Base-by-base conservation (phyloP, 37 sponge, comb jelly and placozoan genomes). In the Geodia barretti region DNA sequence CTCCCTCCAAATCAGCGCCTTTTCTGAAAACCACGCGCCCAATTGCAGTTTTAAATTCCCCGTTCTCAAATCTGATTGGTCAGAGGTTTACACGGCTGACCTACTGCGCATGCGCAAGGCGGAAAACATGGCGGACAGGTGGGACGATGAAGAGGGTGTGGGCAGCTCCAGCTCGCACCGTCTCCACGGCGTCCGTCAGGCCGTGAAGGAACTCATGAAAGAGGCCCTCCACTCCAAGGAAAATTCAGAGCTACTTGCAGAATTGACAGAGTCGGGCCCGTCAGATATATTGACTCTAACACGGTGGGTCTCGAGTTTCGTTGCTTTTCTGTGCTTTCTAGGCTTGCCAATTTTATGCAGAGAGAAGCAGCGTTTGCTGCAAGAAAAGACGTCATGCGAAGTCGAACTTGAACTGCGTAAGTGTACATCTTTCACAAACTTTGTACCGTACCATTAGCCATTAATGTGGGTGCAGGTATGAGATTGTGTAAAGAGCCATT, bases 351-450 rank as follows among this genome's bases (percentile, higher is more conserved):
- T 38, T 35, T n/a, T 25, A 37, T 62, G 30, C n/a, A 84, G 84
- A 5, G 70, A 70, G 30, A 76, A 69, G 39, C 70, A 76, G 23
- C 21, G 43, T 38, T 60, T 84, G 61, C 31, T 67, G 30, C 60
- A 29, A 4, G 62, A 60, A 33, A 23, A 67, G 40, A 69, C 60
- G 3, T 42, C 67, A 43, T 33, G 31, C 26, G 0, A 31, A n/a
- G 41, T 36, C 38, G 70, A 77, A 60, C 77, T 84, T 8, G 77
- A 84, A 29, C 42, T 84, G 59, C 40, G 81, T 81, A 62, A 71
- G 81, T 42, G 1, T 47, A 47, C 14, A 17, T 47, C 54, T 14
- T n/a, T n/a, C n/a, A n/a, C n/a, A n/a, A n/a, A n/a, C n/a, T n/a
- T n/a, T n/a, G n/a, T n/a, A n/a, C n/a, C n/a, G n/a, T n/a, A n/a